Conservation (phyloP, 2,888 invertebrate species). For the Dicyrtoma fusca region DNA sequence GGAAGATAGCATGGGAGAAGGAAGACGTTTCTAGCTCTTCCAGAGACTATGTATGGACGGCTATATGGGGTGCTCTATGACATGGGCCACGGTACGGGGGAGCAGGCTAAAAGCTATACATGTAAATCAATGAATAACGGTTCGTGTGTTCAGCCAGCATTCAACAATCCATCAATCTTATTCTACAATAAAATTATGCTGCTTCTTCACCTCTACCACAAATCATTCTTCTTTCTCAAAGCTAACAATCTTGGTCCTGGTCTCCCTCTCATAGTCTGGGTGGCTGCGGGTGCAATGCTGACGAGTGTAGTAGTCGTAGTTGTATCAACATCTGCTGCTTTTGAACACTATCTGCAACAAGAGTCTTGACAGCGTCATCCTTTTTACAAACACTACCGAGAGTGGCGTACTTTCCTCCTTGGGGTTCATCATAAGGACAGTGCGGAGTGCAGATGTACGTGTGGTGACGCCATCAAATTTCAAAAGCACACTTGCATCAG, state of each 20-base stretch:
- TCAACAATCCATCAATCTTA: slow-evolving; percentile 34
- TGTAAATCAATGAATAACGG: slow-evolving; percentile 6
- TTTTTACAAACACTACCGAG: slow-evolving; percentile 9
- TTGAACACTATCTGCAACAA: slow-evolving; percentile 2
- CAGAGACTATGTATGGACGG: not conserved
- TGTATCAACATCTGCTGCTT: not conserved
- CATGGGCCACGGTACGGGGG: no score
- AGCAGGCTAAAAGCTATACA: no score
- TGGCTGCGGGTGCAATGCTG: no score
- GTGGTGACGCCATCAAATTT: no score
- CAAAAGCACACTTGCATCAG: no score
- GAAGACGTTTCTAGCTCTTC: not conserved
- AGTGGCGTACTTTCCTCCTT: not conserved
- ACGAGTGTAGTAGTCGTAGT: no score
- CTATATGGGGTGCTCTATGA: not conserved
- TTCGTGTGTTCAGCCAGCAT: slow-evolving; percentile 16
- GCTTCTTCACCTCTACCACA: slow-evolving; percentile 19
- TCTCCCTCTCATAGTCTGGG: no score
- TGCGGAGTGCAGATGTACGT: no score
- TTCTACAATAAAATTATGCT: slow-evolving; percentile 21
- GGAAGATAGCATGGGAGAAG: not conserved
- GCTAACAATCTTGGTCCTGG: no score
- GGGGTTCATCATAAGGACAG: no score
- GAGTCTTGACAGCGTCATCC: slow-evolving; percentile 27
- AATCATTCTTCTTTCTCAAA: slow-evolving; percentile 17